A percentile compares a stretch with the other conserved stretches of the same genome.
Conservation (phyloP, 1,140 invertebrate genomes). For the Aphelinus certus region DNA sequence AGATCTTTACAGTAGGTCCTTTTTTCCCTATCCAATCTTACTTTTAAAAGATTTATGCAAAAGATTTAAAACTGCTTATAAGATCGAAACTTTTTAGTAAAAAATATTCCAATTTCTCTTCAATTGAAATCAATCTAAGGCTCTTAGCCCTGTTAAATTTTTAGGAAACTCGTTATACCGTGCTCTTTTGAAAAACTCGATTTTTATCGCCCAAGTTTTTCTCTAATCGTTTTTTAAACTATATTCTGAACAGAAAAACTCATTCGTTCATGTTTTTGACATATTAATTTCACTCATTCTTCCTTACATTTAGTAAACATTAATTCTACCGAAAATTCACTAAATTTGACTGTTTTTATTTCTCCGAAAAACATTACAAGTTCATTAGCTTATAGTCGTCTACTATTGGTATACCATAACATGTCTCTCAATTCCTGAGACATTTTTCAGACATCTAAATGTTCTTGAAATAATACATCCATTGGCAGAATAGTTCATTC, state of each 20-base stretch:
- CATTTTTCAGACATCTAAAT: conserved; percentile 39
- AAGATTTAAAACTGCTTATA: no score
- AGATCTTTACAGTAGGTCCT: conserved; percentile 11
- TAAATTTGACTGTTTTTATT: conserved; percentile 34
- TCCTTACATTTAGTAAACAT: conserved; percentile 57
- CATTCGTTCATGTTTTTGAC: conserved; percentile 41
- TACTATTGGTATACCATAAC: conserved; percentile 47
- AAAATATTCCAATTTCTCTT: conserved; percentile 61
- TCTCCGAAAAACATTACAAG: conserved; percentile 44
- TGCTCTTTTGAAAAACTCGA: conserved; percentile 51
- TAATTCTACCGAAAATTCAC: conserved; percentile 48
- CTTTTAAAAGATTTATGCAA: neutral
- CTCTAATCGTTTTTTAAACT: conserved; percentile 8
- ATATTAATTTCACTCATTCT: conserved; percentile 36
- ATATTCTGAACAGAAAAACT: conserved; percentile 42
- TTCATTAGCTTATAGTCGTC: conserved; percentile 41
- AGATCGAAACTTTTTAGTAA: conserved; percentile 51
- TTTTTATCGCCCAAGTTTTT: conserved; percentile 23
- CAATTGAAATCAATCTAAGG: conserved; percentile 22
- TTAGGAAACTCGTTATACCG: conserved; percentile 62
- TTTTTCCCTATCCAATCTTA: conserved; percentile 13
- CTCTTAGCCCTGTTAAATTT: conserved; percentile 39
- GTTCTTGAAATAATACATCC: conserved; percentile 38
- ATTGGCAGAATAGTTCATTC: conserved; percentile 18
- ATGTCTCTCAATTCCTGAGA: conserved; percentile 7